Conservation (phyloP, 2,797 vertebrate species). For the Bryconaethiops microstoma region DNA sequence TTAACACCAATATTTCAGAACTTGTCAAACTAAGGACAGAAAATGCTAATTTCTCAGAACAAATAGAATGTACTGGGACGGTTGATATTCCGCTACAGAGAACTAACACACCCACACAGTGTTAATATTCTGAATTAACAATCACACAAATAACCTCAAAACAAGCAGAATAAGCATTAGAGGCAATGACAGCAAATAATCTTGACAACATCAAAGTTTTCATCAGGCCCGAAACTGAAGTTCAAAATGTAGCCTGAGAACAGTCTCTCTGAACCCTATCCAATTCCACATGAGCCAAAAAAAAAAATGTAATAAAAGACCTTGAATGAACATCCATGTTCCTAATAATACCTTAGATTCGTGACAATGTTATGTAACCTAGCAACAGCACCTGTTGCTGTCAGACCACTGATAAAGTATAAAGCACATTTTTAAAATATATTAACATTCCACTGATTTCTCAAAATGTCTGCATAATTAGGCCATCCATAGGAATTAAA, state of each 20-base stretch:
- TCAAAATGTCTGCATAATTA: no score
- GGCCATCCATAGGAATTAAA: no score
- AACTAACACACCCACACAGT: conserved; percentile 2
- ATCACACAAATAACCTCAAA: not conserved
- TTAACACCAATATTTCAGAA: not conserved
- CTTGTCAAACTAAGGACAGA: not conserved
- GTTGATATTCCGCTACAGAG: conserved; percentile 6
- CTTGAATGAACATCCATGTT: not conserved
- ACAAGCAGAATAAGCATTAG: not conserved
- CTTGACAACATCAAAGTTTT: not conserved
- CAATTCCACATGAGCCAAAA: not conserved
- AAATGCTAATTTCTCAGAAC: not conserved
- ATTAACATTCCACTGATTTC: no score
- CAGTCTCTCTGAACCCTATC: not conserved
- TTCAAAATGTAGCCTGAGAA: not conserved
- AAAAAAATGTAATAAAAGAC: not conserved
- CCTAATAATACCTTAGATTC: not conserved
- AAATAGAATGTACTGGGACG: not conserved
- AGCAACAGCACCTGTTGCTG: not conserved
- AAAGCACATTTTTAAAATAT: no score
- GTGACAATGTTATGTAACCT: not conserved
- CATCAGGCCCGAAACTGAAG: not conserved
- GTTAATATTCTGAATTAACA: not conserved
- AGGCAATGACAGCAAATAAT: no score
- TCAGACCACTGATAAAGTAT: no score